A percentile compares a stretch with the other conserved stretches of the same genome.
phyloP scores from a whole-genome alignment of 2,888 invertebrate genomes.

The Sarcophaga carnaria region DNA sequence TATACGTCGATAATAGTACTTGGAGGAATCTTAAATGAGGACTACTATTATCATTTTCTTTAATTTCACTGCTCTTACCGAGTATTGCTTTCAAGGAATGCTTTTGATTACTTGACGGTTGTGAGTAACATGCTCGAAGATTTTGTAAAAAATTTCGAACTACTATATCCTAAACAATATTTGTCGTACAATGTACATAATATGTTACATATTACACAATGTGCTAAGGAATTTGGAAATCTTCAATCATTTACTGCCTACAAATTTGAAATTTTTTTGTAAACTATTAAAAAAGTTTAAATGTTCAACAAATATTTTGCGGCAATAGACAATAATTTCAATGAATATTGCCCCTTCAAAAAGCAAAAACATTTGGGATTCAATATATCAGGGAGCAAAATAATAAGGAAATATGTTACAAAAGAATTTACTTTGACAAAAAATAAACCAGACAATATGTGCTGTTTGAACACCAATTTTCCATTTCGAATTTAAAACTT shows the following conservation, averaged over 20 bases:
- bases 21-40: too few species aligned
- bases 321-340: slow-evolving; percentile 17
- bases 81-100: too few species aligned
- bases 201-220: slow-evolving; percentile 1
- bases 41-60: too few species aligned
- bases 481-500: neutral
- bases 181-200: too few species aligned
- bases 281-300: neutral
- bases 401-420: neutral
- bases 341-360: slow-evolving; percentile 1
- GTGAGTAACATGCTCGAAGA: too few species aligned
- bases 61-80: too few species aligned
- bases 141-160: too few species aligned
- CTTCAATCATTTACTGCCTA: neutral
- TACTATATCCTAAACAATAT: too few species aligned
- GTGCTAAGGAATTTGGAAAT: neutral
- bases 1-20: too few species aligned
- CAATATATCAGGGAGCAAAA: neutral
- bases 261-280: slow-evolving; percentile 14
- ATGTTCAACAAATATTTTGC: slow-evolving; percentile 17
- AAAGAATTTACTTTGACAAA: slow-evolving; percentile 8
- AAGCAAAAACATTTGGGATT: slow-evolving; percentile 14
- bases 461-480: neutral
- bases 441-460: neutral
- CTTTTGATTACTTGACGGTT: too few species aligned